Base-by-base conservation (phyloP, 2,888 invertebrate species). In the Crioceris asparagi region DNA sequence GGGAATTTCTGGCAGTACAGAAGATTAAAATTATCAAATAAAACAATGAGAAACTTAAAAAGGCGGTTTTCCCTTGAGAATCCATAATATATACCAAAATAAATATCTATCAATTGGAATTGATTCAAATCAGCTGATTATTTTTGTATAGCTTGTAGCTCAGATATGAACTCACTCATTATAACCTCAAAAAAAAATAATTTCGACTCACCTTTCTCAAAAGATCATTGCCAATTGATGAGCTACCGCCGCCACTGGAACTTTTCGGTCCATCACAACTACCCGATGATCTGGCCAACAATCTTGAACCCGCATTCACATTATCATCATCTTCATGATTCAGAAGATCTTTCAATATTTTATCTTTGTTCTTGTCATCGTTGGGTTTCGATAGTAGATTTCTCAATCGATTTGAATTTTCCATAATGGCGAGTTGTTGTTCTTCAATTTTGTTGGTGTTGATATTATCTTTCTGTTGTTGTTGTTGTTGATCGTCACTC, bases 311-410 rank as follows among this genome's bases (percentile, higher is more conserved):
- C 63, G 65, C 43, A 61, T 57, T 65, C 60, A 65, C 63, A 41
- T 67, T 71, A 32, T 74, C 75, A 35, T 75, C 74, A 49, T 81
- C 80, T 37, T 73, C 74, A 55, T 77, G 75, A 54, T 79, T 79
- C 46, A 82, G 65, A 56, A 82, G 60, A 41, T 71, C 72, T 52
- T 74, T 75, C 46, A 75, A 59, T 57, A 75, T 75, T 51, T 65
- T 64, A 49, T 66, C 59, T 46, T 69, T 67, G 46, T 68, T 69
- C 41, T 66, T 66, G 38, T 54, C 61, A 45, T 65, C 64, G 30
- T 29, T 46, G 50, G 60, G 61, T 42, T 62, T 61, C 51, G 71
- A 76, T 45, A 81, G 66, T 38, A 43, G 18, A 50, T 68, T 67
- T 31, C 80, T 68, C 51, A 80, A 63, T 41, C 68, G 40, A 23